Evolutionary conservation across 2,113 vertebrate species (phyloP), one percentile per base, ranked within the genome.

Genomic region (Myotis brandtii): DNA sequence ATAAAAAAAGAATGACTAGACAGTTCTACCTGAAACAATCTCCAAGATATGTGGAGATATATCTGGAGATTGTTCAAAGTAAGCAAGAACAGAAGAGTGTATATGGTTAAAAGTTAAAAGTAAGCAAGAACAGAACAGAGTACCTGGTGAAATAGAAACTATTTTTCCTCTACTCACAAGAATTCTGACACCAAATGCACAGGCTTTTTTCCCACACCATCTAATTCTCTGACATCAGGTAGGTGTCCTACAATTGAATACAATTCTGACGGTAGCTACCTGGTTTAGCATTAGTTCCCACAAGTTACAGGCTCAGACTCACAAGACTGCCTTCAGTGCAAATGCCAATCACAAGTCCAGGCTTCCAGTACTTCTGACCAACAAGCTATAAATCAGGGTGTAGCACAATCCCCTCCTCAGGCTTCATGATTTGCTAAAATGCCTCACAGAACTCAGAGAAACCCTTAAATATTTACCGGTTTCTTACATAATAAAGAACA

Each of bases 21-120:
- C 3, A 92, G 50, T 17, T 34, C n/a, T 17, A 86, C 59, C 46
- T 86, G 67, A 96, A 96, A 94, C 27, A 73, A 93, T 91, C 82
- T 67, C 84, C 25, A 80, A 72, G 46, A 89, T 23, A 86, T 37
- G 59, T 0, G 50, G 16, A 59, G 9, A 25, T 23, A 59, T 23
- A 59, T 10, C 56, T 59, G 21, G 56, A 59, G 56, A 59, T 59
- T 59, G 40, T 79, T 62, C 80, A 89, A 88, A 84, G 54, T 86
- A 82, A 73, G 9, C 6, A 91, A 85, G 1, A 8, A 87, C 16
- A 93, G 46, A 54, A 72, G 21, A 86, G 14, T 2, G 8, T 32
- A 13, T 46, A 64, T 1, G 64, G 6, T 16, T 67, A 83, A 89
- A 88, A 84, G 6, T 16, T 67, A 83, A 89, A 88, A 84, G 54